Percentiles rank a stretch among this genome's conserved stretches.
phyloP scores from a whole-genome alignment of 2,113 vertebrate species.

The Otus sunia region DNA sequence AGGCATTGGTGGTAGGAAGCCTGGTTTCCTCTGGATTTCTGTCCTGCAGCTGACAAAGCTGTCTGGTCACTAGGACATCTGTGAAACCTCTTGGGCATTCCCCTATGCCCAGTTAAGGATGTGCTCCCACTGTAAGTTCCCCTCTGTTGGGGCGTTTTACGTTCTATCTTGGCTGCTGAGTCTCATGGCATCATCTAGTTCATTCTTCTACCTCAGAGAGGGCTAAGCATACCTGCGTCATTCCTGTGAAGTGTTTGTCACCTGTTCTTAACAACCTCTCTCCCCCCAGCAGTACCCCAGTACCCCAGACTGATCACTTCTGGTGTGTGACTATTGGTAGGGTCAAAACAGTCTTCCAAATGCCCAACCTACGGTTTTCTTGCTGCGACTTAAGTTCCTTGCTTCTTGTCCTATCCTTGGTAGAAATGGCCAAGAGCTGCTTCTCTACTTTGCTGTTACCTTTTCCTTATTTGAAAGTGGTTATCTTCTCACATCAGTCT shows the following conservation, averaged over 20 bases:
- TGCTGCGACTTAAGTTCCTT: not conserved
- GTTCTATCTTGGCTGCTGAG: not conserved
- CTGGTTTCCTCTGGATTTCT: not conserved
- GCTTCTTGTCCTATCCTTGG: not conserved
- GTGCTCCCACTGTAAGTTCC: not conserved
- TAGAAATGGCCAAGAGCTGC: not conserved
- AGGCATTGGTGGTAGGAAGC: not conserved
- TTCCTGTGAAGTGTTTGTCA: not conserved
- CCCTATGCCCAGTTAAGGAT: not conserved
- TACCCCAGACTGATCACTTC: not conserved
- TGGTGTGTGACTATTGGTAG: not conserved
- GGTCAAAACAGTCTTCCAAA: not conserved
- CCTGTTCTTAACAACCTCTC: not conserved
- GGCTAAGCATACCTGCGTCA: not conserved
- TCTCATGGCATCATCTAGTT: not conserved
- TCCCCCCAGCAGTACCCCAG: not conserved
- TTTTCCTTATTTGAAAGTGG: constrained; percentile 53
- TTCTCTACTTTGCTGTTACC: constrained; percentile 29
- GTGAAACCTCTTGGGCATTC: not conserved
- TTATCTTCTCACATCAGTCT: constrained; percentile 56
- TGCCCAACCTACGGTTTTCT: rapidly evolving
- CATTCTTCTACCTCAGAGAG: rapidly evolving
- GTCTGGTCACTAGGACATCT: not conserved
- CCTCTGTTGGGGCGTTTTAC: not conserved
- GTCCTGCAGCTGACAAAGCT: not conserved